These are phyloP conservation scores for Osmerus mordax DNA, from an alignment of 2,113 vertebrate genomes.

Conservation along the genomic window DNA sequence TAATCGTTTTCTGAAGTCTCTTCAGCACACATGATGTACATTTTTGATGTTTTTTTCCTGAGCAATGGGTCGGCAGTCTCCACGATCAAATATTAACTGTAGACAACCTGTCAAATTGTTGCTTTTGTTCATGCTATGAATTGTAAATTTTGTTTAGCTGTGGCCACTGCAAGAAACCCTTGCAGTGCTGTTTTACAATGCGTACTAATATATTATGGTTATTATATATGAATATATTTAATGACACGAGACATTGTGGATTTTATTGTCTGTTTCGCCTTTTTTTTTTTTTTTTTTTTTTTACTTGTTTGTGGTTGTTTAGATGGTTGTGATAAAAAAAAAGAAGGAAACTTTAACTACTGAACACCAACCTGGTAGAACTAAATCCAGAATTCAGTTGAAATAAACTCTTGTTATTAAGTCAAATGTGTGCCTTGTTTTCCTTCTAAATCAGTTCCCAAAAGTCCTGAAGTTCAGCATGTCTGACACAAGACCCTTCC, in stretches of 20 bases:
- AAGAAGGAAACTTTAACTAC: constrained; percentile 85
- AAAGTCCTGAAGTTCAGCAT: too few relatives aligned
- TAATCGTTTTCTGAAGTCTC: constrained; percentile 24
- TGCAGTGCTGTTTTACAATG: constrained; percentile 87
- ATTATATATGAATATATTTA: constrained; percentile 99
- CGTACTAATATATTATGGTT: constrained; percentile 99
- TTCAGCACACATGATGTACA: constrained; percentile 58
- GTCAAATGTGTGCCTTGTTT: constrained; percentile 17
- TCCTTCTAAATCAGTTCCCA: background rate
- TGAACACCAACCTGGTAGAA: constrained; percentile 85
- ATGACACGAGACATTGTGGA: constrained; percentile 93
- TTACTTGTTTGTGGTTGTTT: constrained; percentile 72
- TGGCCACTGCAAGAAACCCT: constrained; percentile 81
- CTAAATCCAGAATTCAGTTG: constrained; percentile 86
- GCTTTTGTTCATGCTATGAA: constrained; percentile 88
- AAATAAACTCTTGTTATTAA: constrained; percentile 85
- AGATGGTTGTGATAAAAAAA: constrained; percentile 79
- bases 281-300: constrained; percentile 63
- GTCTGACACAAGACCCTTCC: too few relatives aligned
- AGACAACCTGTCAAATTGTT: constrained; percentile 54
- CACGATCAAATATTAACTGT: constrained; percentile 37
- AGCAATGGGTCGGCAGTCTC: constrained; percentile 50
- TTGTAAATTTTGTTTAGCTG: constrained; percentile 93
- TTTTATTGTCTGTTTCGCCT: constrained; percentile 70
- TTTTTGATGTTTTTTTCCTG: constrained; percentile 45